Evolutionary conservation across 2,113 vertebrate species (phyloP), one percentile per base, ranked within the genome.

Genomic region (Hirundichthys speculiger): DNA sequence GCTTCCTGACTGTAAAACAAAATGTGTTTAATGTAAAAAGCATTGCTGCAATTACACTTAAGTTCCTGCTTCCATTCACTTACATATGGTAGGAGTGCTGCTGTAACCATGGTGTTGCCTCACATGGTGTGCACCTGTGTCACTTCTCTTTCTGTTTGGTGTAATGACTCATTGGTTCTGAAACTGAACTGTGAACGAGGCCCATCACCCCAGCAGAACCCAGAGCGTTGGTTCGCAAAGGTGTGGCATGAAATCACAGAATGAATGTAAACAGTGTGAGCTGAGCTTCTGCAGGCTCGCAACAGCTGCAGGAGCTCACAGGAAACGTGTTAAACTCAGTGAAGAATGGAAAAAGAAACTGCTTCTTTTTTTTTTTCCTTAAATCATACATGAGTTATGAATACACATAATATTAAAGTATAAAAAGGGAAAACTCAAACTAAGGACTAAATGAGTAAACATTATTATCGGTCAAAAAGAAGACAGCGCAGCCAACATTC

Each of bases 181-280:
- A 61, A 85, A 62, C 53, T 53, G 69, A 54, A 46, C 61, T 64
- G 74, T 64, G 86, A 79, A 88, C 47, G 22, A 51, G 58, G 67
- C 64, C 85, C 83, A 90, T 89, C 87, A 86, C 65, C 71, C 25
- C 69, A 86, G 72, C 88, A 91, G 80, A 90, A 76, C 74, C 64
- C 62, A 70, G 68, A 70, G 69, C 47, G 56, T 83, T 84, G 89
- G 83, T 77, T 82, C 62, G 5, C 66, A 63, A 73, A 88, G 86
- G 82, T 87, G 86, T 81, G 79, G 80, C 80, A 81, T 82, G 69
- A 88, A 89, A 86, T 89, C 81, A 74, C 79, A 72, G 66, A 59
- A 66, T 81, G 83, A 85, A 62, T 43, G 50, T 34, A 53, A 82
- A 89, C 77, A 86, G 84, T 83, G 74, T 63, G 83, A 68, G 76